phyloP scores from a whole-genome alignment of 2,888 invertebrate genomes.

The Hydraecia micacea region DNA sequence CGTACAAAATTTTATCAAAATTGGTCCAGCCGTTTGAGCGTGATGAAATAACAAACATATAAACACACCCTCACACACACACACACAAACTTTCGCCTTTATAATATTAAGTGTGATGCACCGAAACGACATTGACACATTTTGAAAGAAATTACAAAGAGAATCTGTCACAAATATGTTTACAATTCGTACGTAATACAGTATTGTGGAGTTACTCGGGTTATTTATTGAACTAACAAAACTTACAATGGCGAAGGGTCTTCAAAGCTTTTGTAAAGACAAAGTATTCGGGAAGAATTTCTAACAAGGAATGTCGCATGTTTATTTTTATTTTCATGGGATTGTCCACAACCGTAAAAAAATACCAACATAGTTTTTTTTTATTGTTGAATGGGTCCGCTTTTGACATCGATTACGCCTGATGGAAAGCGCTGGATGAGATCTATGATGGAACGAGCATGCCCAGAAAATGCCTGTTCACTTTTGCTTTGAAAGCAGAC shows the following conservation, averaged over 20 bases:
- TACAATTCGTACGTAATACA: slow-evolving; percentile 1
- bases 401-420: neutral
- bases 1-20: too few relatives aligned
- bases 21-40: too few relatives aligned
- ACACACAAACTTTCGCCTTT: too few relatives aligned
- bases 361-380: neutral
- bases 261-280: slow-evolving; percentile 24
- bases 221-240: slow-evolving; percentile 31
- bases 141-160: neutral
- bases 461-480: neutral
- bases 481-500: neutral
- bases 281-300: slow-evolving; percentile 16
- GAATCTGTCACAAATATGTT: neutral
- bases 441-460: neutral
- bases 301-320: slow-evolving; percentile 4
- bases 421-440: neutral
- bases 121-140: neutral
- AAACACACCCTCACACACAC: too few relatives aligned
- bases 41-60: too few relatives aligned
- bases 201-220: slow-evolving; percentile 3
- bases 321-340: slow-evolving; percentile 17
- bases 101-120: too few relatives aligned
- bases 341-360: neutral
- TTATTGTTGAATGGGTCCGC: neutral
- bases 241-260: slow-evolving; percentile 4